Conservation (phyloP, 2,888 invertebrate genomes). For the Lasioglossum villosulum region DNA sequence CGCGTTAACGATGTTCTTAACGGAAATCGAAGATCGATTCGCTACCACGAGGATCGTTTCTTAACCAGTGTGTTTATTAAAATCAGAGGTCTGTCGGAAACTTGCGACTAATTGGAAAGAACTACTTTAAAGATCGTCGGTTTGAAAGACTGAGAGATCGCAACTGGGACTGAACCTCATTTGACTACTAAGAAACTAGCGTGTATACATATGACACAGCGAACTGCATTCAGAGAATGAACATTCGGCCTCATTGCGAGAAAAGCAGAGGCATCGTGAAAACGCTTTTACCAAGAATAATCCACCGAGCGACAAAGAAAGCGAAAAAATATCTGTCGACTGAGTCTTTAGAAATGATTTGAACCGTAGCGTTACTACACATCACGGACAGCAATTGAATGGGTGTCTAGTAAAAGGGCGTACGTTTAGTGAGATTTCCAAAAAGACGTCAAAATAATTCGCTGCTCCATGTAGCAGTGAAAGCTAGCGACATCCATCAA, state of each 20-base stretch:
- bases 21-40: too few species aligned
- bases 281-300: neutral
- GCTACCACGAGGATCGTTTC: too few species aligned
- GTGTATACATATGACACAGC: neutral
- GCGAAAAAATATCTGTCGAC: neutral
- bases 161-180: neutral
- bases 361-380: neutral
- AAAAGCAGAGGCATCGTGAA: neutral
- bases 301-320: neutral
- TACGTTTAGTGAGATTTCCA: neutral
- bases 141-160: neutral
- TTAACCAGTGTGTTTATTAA: neutral
- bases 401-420: neutral
- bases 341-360: neutral
- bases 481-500: too few species aligned
- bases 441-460: neutral
- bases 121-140: neutral
- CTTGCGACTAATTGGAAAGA: neutral
- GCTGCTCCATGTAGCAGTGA: too few species aligned
- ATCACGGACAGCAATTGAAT: neutral
- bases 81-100: neutral
- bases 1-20: too few species aligned
- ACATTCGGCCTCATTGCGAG: neutral
- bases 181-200: neutral
- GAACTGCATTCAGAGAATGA: neutral